Evolutionary conservation across 2,113 vertebrate species (phyloP), one percentile per base, ranked within the genome.

Genomic region (Ceyx cyanopectus): DNA sequence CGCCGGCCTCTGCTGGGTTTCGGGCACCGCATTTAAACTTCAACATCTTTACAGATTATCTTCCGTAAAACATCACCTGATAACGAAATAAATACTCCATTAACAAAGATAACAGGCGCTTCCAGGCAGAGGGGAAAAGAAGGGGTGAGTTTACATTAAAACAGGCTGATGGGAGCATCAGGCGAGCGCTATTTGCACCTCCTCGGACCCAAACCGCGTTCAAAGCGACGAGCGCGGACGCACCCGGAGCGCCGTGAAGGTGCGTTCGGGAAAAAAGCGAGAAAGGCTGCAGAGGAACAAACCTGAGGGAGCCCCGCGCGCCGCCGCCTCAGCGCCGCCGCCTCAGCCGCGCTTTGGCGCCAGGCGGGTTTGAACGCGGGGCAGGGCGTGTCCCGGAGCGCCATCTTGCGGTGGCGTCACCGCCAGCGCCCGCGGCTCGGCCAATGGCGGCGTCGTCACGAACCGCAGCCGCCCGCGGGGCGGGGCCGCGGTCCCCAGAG

Each of bases 1-100:
- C 77, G 34, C 96, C 87, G 20, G 93, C 24, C 7, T 98, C 98
- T 23, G 30, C 84, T 2, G 92, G 46, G 50, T 75, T 98, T 14
- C 98, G 98, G 30, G 92, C 96, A 32, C 98, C 97, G 83, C 98
- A 99, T 83, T 99, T 99, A 81, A 99, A 99, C 95, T 99, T 99
- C 97, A 99, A 60, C 99, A 99, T 99, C 90, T 50, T 95, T 80
- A 62, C 23, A 24, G 17, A 7, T 34, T 82, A 87, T 12, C 29
- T 29, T 6, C 14, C 14, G 1, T 7, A 24, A 69, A 34, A 11
- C 9, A 21, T 2, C 66, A 26, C 50, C 92, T 96, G 80, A 15
- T 37, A 37, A 37, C 10, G 37, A 37, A 37, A 37, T 37, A 37
- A 37, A 37, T 37, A 37, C 9, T 37, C 37, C 37, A 37, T 37